A percentile compares a stretch with the other conserved stretches of the same genome.
Conservation (phyloP, 1,140 invertebrate species). For the Papilio helenus region DNA sequence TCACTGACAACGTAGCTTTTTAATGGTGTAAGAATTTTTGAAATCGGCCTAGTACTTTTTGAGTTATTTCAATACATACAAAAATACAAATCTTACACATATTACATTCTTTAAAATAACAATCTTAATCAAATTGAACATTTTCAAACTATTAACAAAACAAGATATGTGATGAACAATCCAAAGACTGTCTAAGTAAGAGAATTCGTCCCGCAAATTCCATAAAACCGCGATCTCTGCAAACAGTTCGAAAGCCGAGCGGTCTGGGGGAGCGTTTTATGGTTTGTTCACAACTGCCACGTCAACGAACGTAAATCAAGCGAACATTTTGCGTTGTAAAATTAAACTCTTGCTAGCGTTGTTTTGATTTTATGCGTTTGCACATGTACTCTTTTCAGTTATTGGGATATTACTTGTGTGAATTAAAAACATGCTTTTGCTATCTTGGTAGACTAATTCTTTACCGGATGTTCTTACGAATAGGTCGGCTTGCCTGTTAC, state of each 20-base stretch:
- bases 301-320: slow-evolving; percentile 22
- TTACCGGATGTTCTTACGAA: too few species aligned
- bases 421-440: background rate
- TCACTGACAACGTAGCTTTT: too few species aligned
- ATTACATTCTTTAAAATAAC: too few species aligned
- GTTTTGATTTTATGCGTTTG: background rate
- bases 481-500: too few species aligned
- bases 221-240: slow-evolving; percentile 19
- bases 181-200: slow-evolving; percentile 9
- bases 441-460: too few species aligned
- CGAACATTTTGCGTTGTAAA: slow-evolving; percentile 21
- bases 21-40: too few species aligned
- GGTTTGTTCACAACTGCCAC: slow-evolving; percentile 22
- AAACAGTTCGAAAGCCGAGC: slow-evolving; percentile 19
- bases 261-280: slow-evolving; percentile 1
- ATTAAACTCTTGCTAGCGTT: background rate
- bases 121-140: background rate
- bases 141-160: background rate
- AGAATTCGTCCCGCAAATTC: background rate
- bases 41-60: too few species aligned
- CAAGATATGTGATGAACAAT: background rate
- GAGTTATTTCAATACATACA: too few species aligned
- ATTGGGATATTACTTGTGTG: background rate
- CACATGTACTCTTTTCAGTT: background rate
- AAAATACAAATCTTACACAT: too few species aligned